Evolutionary conservation across 2,113 vertebrate genomes (phyloP), one percentile per base, ranked within the genome.

Genomic region (Chaetura pelagica): DNA sequence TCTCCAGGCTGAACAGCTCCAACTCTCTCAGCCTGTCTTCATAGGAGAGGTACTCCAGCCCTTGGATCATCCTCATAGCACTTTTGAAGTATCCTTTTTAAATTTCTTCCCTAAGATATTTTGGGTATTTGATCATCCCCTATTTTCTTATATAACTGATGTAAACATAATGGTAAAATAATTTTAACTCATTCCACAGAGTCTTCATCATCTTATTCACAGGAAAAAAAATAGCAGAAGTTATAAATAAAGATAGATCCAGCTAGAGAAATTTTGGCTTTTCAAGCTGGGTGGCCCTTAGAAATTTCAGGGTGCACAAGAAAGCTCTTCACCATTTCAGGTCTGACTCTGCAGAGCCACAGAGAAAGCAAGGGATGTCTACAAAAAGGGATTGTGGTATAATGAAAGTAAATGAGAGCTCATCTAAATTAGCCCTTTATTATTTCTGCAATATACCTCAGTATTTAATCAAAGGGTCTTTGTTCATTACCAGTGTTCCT

Each of bases 401-500:
- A 75, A 71, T 64, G 27, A 52, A 92, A 90, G 76, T 52, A 82
- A 89, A 87, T 30, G 22, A 82, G 74, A 54, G 17, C 15, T 84
- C 2, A 1, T 72, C 49, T 87, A 75, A 91, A 75, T 79, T 49
- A 95, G 7, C 18, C 29, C 12, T 68, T 74, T 67, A 20, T 71
- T 52, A n/a, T 23, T 52, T 4, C n/a, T 84, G 52, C 57, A 57
- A 3, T 63, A 32, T 54, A 74, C 38, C 49, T 72, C 23, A 34
- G 38, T 64, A 40, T 86, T 90, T 88, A 38, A 44, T 69, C 12
- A 6, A 54, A 69, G 69, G n/a, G 22, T n/a, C 72, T 88, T 69
- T 30, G 71, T 76, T 52, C 67, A 38, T 51, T 1, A 0, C 23
- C 5, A 4, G 26, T 17, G 38, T 63, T 73, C 9, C 38, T 64